Base-by-base conservation (phyloP, 2,888 invertebrate species). In the Cactoblastis cactorum region DNA sequence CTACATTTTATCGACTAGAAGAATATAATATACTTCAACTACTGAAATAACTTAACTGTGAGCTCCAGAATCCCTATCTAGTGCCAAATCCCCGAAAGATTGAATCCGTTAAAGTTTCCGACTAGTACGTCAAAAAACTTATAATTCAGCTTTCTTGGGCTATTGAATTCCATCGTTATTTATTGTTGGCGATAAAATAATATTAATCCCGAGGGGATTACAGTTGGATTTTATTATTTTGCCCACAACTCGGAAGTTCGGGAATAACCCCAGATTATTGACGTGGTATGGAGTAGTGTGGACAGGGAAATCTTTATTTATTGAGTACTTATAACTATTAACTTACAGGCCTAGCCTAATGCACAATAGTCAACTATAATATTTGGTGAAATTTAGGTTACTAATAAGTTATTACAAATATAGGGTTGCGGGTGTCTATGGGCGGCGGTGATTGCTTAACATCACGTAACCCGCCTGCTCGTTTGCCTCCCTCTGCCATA, bases 101-200 rank as follows among this genome's bases (percentile, higher is more conserved):
- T 89, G 86, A 86, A 88, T 85, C 70, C 71, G 67, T 49, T 60
- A 69, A 86, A 86, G 68, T 84, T 88, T 83, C 72, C 69, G 69
- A 74, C 75, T 74, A 80, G 77, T 83, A 73, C 73, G 82, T 85
- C 84, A 84, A 85, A 86, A 84, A 87, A 87, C 82, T 88, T 87
- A 76, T 83, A 84, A 85, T 80, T 76, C 77, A 72, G 70, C 71
- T 74, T 66, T 71, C 74, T 69, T 69, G 69, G 66, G 72, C 84
- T 83, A 88, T 89, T 89, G 86, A 89, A 87, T 88, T 85, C 83
- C 65, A 77, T 75, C 72, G 75, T 84, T 89, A 87, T 88, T 88
- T 88, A 89, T 89, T 80, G 86, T 85, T 74, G 69, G 80, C 83
- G 86, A 89, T 89, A 88, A 89, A 89, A 89, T 86, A 87, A 88